phyloP scores from a whole-genome alignment of 2,113 vertebrate genomes.

The Perca fluviatilis region DNA sequence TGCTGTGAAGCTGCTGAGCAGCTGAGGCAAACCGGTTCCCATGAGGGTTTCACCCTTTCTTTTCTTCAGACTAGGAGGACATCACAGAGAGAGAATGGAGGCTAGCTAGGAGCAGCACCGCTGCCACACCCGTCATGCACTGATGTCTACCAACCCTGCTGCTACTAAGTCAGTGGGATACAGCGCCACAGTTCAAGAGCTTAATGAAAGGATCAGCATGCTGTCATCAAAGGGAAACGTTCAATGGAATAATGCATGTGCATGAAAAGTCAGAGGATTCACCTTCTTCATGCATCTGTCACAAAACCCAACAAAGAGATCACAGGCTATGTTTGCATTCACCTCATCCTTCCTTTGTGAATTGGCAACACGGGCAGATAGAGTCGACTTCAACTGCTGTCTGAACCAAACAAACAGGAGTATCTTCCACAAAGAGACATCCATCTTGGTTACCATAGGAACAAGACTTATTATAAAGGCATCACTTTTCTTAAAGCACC shows the following conservation, averaged over 20 bases:
- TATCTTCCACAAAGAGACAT: slow-evolving; percentile 60
- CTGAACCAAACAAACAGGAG: slow-evolving; percentile 58
- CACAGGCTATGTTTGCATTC: slow-evolving; percentile 41
- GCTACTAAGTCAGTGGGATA: slow-evolving; percentile 22
- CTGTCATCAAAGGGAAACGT: slow-evolving; percentile 51
- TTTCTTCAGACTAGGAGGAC: slow-evolving; percentile 42
- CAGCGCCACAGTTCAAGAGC: slow-evolving; percentile 47
- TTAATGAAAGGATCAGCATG: slow-evolving; percentile 65
- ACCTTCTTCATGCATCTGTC: slow-evolving; percentile 49
- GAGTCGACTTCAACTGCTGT: slow-evolving; percentile 42
- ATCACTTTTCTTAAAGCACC: slow-evolving; percentile 67
- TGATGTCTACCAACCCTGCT: slow-evolving; percentile 46
- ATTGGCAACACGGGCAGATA: slow-evolving; percentile 29
- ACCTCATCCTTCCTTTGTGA: slow-evolving; percentile 22
- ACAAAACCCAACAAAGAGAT: slow-evolving; percentile 46
- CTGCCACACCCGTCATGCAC: slow-evolving; percentile 57
- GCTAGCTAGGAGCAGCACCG: slow-evolving; percentile 31
- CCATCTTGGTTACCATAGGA: slow-evolving; percentile 80
- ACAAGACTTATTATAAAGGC: slow-evolving; percentile 73
- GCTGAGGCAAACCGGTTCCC: slow-evolving; percentile 47
- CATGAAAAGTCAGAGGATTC: slow-evolving; percentile 42
- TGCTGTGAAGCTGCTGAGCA: slow-evolving; percentile 41
- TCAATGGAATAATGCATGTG: slow-evolving; percentile 48
- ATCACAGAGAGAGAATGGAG: slow-evolving; percentile 47
- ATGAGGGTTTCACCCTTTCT: slow-evolving; percentile 49